Base-by-base conservation (phyloP, 2,113 vertebrate species). In the Orthonyx spaldingii region DNA sequence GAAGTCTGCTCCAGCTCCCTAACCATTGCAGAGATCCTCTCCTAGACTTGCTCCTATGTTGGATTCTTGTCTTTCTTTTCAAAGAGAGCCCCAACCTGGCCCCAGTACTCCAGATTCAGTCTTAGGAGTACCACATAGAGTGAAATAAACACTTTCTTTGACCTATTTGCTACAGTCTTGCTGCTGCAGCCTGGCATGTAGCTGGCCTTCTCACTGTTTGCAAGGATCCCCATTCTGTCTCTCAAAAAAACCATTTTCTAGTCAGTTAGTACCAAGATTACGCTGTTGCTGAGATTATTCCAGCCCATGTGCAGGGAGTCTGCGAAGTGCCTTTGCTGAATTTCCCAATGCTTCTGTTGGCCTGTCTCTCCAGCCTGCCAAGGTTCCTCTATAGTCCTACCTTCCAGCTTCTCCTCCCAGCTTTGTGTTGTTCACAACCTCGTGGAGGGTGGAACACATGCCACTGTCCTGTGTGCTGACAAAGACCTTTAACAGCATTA, bases 291-390 rank as follows among this genome's bases (percentile, higher is more conserved):
- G 26, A 90, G 11, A 35, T 35, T 53, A 66, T 23, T 66, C 46
- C 28, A 57, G n/a, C 18, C 50, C 21, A 61, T 0, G 0, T 8
- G 27, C 13, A 18, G 12, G 8, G 16, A 91, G 37, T 26, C 37
- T 35, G 10, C 24, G 26, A 72, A 44, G 13, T 0, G 0, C 22
- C 35, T 63, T 32, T 60, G 46, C 41, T 50, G 30, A 84, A 49
- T 33, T 47, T 86, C 35, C 16, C 5, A 5, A 1, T 8, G 10
- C 44, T 87, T 61, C 32, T 74, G 71, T 14, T n/a, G 22, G 33
- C 10, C 46, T n/a, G 2, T 44, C 16, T 42, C 70, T 46, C 65
- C 24, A 75, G 56, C 16, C 20, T 59, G 18, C 16, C 41, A 44
- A 65, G 8, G 35, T 9, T 22, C 9, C 27, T 39, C 60, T 26